Conservation (phyloP, 2,113 vertebrate genomes). For the Alectura lathami region DNA sequence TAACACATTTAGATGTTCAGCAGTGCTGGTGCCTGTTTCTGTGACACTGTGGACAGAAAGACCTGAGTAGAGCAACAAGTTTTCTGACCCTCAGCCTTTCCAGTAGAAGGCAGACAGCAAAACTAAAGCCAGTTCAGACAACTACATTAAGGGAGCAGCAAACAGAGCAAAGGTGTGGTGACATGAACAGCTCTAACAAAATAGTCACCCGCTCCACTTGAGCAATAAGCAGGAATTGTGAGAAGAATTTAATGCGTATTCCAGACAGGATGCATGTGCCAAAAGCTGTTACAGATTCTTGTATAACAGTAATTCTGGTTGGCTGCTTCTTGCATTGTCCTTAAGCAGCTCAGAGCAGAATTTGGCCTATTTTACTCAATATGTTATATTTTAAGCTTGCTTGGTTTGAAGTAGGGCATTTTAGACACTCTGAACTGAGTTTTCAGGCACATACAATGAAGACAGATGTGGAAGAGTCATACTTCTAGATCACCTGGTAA, state of each 20-base stretch:
- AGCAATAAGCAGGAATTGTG: neutral
- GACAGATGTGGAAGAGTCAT: neutral
- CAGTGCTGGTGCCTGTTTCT: neutral
- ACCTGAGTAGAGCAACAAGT: accelerated
- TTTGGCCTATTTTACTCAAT: neutral
- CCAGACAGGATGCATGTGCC: neutral
- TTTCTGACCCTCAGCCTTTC: neutral
- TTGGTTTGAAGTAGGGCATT: neutral
- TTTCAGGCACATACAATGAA: neutral
- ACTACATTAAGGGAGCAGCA: neutral
- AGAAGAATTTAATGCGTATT: neutral
- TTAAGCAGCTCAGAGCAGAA: neutral
- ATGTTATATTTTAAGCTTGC: neutral
- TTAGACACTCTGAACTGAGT: neutral
- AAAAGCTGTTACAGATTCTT: neutral
- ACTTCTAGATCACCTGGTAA: neutral
- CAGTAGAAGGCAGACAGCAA: neutral
- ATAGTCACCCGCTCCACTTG: neutral
- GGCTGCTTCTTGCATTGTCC: neutral
- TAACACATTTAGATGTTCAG: accelerated
- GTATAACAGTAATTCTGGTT: neutral
- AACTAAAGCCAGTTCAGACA: neutral
- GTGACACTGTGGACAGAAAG: neutral
- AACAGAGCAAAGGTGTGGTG: neutral
- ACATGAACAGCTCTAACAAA: neutral